Evolutionary conservation across 2,797 vertebrate species (phyloP), one percentile per base, ranked within the genome.

Genomic region (Tadarida brasiliensis): DNA sequence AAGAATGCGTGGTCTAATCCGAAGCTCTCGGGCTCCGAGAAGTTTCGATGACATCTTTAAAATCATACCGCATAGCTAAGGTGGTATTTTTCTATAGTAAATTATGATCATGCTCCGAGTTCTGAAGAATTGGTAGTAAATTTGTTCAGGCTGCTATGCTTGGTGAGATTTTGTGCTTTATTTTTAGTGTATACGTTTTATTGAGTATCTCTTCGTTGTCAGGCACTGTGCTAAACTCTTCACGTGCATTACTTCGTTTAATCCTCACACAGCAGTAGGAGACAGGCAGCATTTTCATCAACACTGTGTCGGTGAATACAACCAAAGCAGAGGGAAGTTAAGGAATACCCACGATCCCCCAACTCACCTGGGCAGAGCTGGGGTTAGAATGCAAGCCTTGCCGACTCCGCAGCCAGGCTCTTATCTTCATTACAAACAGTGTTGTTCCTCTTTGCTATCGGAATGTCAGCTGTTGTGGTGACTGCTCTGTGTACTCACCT

Each of bases 361-460:
- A 70, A 54, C 65, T 93, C 20, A 0, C 10, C 11, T 0, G 1
- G 16, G 2, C 16, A 30, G 22, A 90, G 39, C 47, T 39, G 71
- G 47, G 63, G 15, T 3, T 39, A 51, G 28, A 86, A 61, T 30
- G 22, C 24, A 30, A 11, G 5, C 22, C 15, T n/a, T 77, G 95
- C 6, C 20, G 49, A 28, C 30, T 76, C 9, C 4, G 33, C 12
- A 17, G 19, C 15, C 7, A n/a, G 67, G 33, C 22, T 57, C 49
- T 68, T 65, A 2, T 49, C 39, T 94, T 68, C 86, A 76, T 51
- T 30, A 54, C 51, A 35, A 44, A 47, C 9, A 47, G 19, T 67
- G 81, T 92, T 70, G 35, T 54, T 95, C 26, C 92, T 78, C 47
- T 83, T 85, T 87, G 22, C 73, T 84, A 47, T 68, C n/a, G 61